Evolutionary conservation across 2,797 vertebrate species (phyloP).

Genomic region (Thunnus albacares): DNA sequence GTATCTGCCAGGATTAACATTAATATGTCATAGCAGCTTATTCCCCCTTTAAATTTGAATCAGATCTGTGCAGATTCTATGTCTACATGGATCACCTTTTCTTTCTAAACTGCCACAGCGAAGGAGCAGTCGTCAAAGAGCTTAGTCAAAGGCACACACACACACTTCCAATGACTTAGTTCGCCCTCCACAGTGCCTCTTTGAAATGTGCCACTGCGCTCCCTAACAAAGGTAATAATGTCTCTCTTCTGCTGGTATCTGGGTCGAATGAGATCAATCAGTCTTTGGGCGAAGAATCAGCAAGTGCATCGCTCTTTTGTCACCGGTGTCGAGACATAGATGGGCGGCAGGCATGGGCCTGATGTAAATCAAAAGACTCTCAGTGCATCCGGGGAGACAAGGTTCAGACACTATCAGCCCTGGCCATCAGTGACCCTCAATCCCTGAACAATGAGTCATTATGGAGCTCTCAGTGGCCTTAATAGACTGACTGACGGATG

Average conservation of each 20-base stretch:
- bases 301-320: conserved; percentile 80
- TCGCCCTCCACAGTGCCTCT: conserved; percentile 51
- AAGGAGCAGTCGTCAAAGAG: conserved; percentile 65
- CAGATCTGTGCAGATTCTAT: conserved; percentile 65
- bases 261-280: conserved; percentile 82
- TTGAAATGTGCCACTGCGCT: conserved; percentile 73
- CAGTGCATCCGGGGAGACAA: conserved; percentile 72
- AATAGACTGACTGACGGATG: conserved; percentile 84
- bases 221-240: conserved; percentile 79
- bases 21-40: conserved; percentile 58
- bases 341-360: conserved; percentile 67
- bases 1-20: conserved; percentile 63
- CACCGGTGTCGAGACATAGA: conserved; percentile 66
- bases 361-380: conserved; percentile 84
- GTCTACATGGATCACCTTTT: conserved; percentile 70
- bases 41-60: conserved; percentile 61
- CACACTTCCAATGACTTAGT: conserved; percentile 51
- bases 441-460: conserved; percentile 85
- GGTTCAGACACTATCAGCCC: conserved; percentile 79
- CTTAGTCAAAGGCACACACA: conserved; percentile 53
- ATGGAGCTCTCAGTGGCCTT: conserved; percentile 77
- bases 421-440: conserved; percentile 82
- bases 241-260: conserved; percentile 74
- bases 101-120: conserved; percentile 67
- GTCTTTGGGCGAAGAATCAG: conserved; percentile 76